Conservation (phyloP, 1,140 invertebrate species). For the Conus ventricosus region DNA sequence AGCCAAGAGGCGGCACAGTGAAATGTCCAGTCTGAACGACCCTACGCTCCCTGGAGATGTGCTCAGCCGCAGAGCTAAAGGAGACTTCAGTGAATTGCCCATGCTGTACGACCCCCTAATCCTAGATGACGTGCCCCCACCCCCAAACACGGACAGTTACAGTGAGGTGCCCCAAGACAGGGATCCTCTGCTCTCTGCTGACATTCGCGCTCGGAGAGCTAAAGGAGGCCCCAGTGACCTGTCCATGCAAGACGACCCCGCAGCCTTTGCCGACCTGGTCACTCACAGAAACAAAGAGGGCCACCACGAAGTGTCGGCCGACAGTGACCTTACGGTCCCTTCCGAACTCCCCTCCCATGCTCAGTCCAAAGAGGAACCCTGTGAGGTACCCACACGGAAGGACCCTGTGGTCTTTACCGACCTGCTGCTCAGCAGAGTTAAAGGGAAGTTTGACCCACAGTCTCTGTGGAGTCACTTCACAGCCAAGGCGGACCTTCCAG, state of each 20-base stretch:
- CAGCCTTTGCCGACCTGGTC: background rate
- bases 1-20: background rate
- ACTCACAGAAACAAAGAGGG: background rate
- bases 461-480: background rate
- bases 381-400: background rate
- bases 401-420: background rate
- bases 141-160: background rate
- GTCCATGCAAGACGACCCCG: background rate
- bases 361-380: background rate
- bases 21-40: background rate
- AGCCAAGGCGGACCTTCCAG: background rate
- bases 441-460: background rate
- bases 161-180: background rate
- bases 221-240: background rate
- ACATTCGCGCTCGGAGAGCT: background rate
- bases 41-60: background rate
- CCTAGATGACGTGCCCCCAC: background rate
- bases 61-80: background rate
- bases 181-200: background rate
- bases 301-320: background rate
- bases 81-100: background rate
- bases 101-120: background rate
- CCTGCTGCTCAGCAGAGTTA: background rate
- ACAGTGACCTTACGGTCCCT: background rate
- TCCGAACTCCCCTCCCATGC: background rate